A percentile compares a stretch with the other conserved stretches of the same genome.
Evolutionary conservation across 37 sponge, comb jelly and placozoan species (phyloP).

Genomic region (Halichondria panicea): DNA sequence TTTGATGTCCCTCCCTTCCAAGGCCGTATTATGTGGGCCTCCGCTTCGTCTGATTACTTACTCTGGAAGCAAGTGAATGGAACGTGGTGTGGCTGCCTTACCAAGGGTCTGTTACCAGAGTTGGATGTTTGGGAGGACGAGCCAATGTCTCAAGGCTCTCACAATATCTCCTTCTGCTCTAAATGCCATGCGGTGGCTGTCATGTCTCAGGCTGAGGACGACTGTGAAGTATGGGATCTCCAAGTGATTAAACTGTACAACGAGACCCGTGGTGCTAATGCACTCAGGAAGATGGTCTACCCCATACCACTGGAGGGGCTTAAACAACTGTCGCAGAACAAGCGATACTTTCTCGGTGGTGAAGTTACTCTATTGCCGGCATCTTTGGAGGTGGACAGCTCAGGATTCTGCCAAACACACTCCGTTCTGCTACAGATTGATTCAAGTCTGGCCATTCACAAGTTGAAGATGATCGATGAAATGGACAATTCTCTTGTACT

Average conservation of each 20-base stretch:
- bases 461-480: constrained; percentile 18
- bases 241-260: constrained; percentile 53
- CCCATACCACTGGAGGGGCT: constrained; percentile 36
- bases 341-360: constrained; percentile 50
- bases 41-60: constrained; percentile 26
- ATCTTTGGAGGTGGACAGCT: neutral
- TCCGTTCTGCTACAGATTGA: constrained; percentile 38
- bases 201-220: constrained; percentile 54
- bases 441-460: constrained; percentile 27
- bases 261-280: constrained; percentile 2
- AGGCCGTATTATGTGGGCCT: constrained; percentile 43
- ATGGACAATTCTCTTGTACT: neutral
- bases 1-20: constrained; percentile 10
- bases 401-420: constrained; percentile 39
- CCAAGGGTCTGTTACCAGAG: neutral
- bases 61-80: constrained; percentile 58
- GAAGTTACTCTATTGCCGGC: constrained; percentile 21
- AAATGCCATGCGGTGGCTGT: constrained; percentile 35
- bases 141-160: constrained; percentile 37
- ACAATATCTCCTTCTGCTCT: constrained; percentile 48
- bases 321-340: constrained; percentile 17
- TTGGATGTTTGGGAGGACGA: constrained; percentile 52
- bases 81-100: constrained; percentile 39
- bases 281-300: constrained; percentile 37
- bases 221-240: constrained; percentile 59